Evolutionary conservation across 2,113 vertebrate genomes (phyloP).

Genomic region (Pterocles orientalis): DNA sequence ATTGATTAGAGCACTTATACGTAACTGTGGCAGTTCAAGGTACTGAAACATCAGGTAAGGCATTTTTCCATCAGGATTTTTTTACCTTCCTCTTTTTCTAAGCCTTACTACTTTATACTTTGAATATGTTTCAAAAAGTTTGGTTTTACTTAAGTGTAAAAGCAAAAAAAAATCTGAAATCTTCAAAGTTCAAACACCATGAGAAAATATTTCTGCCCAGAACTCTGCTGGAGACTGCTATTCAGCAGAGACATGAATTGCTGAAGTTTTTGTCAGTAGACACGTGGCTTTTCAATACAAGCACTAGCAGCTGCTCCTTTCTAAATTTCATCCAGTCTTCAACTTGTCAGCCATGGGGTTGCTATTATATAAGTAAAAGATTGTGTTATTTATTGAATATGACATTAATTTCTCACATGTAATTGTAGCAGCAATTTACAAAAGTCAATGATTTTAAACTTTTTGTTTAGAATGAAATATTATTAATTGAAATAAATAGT

Average conservation of each 20-base stretch:
- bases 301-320: background rate
- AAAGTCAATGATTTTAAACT: background rate
- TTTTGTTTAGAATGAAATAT: background rate
- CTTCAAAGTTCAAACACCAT: background rate
- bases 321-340: background rate
- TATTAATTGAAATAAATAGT: background rate
- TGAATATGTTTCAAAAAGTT: background rate
- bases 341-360: background rate
- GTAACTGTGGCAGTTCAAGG: background rate
- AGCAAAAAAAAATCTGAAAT: background rate
- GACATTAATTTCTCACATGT: background rate
- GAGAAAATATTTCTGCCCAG: background rate
- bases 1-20: background rate
- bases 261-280: background rate
- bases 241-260: background rate
- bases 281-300: background rate
- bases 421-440: background rate
- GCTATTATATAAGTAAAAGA: background rate
- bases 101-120: background rate
- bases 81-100: background rate
- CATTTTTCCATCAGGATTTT: background rate
- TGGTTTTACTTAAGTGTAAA: background rate
- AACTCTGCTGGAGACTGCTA: background rate
- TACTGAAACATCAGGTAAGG: background rate
- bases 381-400: background rate